These are phyloP conservation scores for Ianthella basta DNA, from an alignment of 37 sponge, comb jelly and placozoan genomes.

Conservation along the genomic window DNA sequence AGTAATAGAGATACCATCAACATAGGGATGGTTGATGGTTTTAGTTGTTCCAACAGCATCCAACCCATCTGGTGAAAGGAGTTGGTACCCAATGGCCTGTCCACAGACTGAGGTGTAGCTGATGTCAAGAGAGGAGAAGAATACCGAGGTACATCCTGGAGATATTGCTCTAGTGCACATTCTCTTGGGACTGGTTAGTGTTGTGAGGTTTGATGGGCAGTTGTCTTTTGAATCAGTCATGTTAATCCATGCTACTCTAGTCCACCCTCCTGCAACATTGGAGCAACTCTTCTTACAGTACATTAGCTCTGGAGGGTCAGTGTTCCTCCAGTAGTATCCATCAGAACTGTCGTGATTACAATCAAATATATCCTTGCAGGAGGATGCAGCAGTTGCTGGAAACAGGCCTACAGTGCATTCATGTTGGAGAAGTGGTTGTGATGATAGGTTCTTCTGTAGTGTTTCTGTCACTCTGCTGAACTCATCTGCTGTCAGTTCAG, in stretches of 20 bases:
- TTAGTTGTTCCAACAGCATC: not conserved
- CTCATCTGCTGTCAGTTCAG: constrained; percentile 1
- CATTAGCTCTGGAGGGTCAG: no score
- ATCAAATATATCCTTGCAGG: no score
- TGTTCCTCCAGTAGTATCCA: no score
- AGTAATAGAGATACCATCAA: no score
- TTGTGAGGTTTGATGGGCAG: constrained; percentile 11
- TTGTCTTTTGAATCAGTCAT: not conserved
- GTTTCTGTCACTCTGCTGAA: constrained; percentile 3
- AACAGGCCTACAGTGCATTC: no score
- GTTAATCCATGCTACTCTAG: constrained; percentile 2
- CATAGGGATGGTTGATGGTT: no score
- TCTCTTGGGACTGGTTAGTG: constrained; percentile 9
- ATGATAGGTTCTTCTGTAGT: not conserved
- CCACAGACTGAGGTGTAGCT: constrained; percentile 18
- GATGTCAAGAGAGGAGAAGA: not conserved
- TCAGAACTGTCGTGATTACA: no score
- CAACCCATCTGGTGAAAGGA: constrained; percentile 8
- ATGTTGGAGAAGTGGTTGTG: not conserved
- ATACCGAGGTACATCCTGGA: constrained; percentile 16
- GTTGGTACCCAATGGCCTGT: not conserved
- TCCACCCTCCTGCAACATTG: constrained; percentile 12
- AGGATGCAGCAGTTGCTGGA: no score
- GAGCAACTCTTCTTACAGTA: no score
- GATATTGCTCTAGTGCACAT: constrained; percentile 6